Evolutionary conservation across 2,888 invertebrate genomes (phyloP), one percentile per base, ranked within the genome.

Genomic region (Netelia virgata): DNA sequence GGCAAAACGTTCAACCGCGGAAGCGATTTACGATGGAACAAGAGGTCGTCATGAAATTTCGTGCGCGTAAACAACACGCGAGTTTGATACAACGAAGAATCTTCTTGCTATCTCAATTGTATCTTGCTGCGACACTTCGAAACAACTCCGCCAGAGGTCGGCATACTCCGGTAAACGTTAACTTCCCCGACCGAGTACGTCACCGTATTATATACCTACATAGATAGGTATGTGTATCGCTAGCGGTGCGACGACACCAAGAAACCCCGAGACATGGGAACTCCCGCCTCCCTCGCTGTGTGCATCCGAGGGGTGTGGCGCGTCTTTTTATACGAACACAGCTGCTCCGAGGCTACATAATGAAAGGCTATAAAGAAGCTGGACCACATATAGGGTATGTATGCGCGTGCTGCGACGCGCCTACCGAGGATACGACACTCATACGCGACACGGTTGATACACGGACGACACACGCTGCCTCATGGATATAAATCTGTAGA

Each of bases 301-400:
- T 86, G 86, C 85, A 83, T 85, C 84, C 83, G 85, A 89, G 89
- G 90, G 90, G 89, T 90, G 89, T 90, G 89, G 90, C 88, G 47
- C 47, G 88, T 90, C 89, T 90, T 90, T 90, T 88, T 89, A 88
- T 87, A 87, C 88, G 86, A 87, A 88, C 90, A 86, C 90, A 90
- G 90, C 88, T 90, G 87, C 87, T 86, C 82, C 88, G 72, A 55
- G 66, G 86, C 86, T 88, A 89, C 88, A 90, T 91, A 90, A 90
- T 90, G 87, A 89, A 89, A 89, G 88, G 89, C 89, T 87, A 89
- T 90, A 90, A 90, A 90, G 90, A 91, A 90, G 89, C 89, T 87
- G 89, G 90, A 90, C 90, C 91, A 88, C 90, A 89, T 88, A 87
- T 88, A 88, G 88, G 18, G 23, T 23, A 72, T 47, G 43, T 85